These are phyloP conservation scores for Neotoma lepida DNA, from an alignment of 2,113 vertebrate species.

Conservation along the genomic window DNA sequence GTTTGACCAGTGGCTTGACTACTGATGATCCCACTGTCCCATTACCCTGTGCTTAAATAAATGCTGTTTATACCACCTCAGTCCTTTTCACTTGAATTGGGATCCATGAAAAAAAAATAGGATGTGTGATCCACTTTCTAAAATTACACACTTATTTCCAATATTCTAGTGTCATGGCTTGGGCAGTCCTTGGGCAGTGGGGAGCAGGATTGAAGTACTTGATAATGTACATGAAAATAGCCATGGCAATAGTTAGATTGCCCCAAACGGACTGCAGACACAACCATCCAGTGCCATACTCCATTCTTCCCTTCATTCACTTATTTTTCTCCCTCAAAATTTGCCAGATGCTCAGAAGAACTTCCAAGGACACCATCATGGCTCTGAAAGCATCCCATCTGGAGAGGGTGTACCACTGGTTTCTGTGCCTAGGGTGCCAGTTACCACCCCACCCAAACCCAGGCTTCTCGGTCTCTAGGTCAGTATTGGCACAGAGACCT, in stretches of 20 bases:
- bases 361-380: neutral
- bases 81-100: conserved; percentile 36
- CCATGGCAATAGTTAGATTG: neutral
- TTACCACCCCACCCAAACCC: neutral
- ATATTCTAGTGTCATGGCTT: conserved; percentile 42
- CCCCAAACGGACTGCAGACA: neutral
- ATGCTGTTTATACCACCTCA: neutral
- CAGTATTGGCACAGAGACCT: conserved; percentile 1
- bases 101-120: neutral
- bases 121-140: neutral
- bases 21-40: conserved; percentile 3
- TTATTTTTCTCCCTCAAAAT: neutral
- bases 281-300: neutral
- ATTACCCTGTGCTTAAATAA: neutral
- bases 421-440: neutral
- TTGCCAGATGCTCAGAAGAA: neutral
- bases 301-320: neutral
- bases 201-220: neutral
- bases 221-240: conserved; percentile 24
- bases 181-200: neutral
- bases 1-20: neutral
- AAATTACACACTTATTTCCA: conserved; percentile 34
- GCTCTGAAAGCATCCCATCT: neutral
- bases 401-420: neutral
- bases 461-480: conserved; percentile 45